Evolutionary conservation across 2,797 vertebrate species (phyloP).

Genomic region (Typhlichthys eigenmanni): DNA sequence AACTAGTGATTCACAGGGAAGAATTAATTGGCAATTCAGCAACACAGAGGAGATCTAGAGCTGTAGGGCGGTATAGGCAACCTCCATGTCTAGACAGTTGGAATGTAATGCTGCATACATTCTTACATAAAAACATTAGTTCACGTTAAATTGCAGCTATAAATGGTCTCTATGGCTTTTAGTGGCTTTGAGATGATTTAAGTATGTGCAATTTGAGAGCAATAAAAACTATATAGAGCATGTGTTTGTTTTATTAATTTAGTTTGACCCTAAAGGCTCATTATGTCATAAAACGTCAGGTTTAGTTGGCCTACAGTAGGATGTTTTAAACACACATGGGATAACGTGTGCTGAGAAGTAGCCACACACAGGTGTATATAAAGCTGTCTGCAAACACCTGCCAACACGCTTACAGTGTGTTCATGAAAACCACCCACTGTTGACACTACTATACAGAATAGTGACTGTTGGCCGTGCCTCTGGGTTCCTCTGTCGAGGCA

Average conservation of each 20-base stretch:
- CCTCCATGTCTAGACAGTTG: constrained; percentile 16
- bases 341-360: constrained; percentile 2
- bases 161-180: constrained; percentile 54
- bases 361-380: constrained; percentile 22
- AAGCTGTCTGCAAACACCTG: constrained; percentile 17
- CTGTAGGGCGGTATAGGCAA: constrained; percentile 7
- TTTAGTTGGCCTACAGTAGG: constrained; percentile 18
- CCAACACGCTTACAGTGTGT: constrained; percentile 17
- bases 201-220: constrained; percentile 13
- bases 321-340: constrained; percentile 47
- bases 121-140: constrained; percentile 28
- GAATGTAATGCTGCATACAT: constrained; percentile 24
- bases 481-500: no score
- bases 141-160: constrained; percentile 36
- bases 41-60: neutral
- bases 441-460: no score
- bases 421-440: neutral
- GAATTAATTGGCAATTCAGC: neutral
- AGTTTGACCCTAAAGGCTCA: constrained; percentile 25
- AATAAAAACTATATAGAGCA: constrained; percentile 33
- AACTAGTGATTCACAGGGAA: constrained; percentile 4
- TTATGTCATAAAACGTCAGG: constrained; percentile 13
- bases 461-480: no score
- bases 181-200: constrained; percentile 36
- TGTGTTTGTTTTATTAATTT: constrained; percentile 32